Evolutionary conservation across 2,797 vertebrate species (phyloP), one percentile per base, ranked within the genome.

Genomic region (Labeo calbasu): DNA sequence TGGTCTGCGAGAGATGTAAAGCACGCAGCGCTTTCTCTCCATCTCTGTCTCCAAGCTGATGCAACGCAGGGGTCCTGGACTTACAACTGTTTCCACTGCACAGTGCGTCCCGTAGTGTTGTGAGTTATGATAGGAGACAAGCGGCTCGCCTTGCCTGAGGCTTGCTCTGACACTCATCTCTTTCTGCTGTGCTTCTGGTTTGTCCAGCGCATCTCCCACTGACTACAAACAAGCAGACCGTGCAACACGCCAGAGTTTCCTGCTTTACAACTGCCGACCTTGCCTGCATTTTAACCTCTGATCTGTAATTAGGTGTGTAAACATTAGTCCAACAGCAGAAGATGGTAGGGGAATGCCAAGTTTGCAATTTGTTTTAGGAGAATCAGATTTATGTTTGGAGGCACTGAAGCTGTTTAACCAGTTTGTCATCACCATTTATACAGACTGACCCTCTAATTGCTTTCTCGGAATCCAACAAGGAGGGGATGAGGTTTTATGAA

Each of bases 301-400:
- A 72, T 85, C 84, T 84, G 50, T 86, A 81, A 86, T 88, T 84
- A 81, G 61, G 59, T 87, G 70, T 73, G 84, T 87, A 88, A 87
- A 88, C 84, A 85, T 89, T 87, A 85, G 81, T 40, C 68, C 61
- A 86, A 70, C 63, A 43, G 68, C 32, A 55, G 81, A 88, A 82
- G 83, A 82, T 21, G 46, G 63, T 43, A 13, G 19, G 46, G 68
- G 48, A 83, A 55, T 46, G 70, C 46, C 25, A 77, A 51, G 80
- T 79, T 83, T 55, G 13, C n/a, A 73, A 23, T 63, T 17, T 69
- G 79, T 32, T 85, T 66, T 75, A 59, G n/a, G n/a, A n/a, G 66
- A 13, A 10, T 78, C 32, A 63, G 71, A 21, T 65, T 66, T 69
- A 17, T 14, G 50, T 83, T 84, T 73, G 17, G 15, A 43, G 57